These are phyloP conservation scores for Oreortyx pictus DNA, from an alignment of 2,797 vertebrate genomes.

Conservation along the genomic window DNA sequence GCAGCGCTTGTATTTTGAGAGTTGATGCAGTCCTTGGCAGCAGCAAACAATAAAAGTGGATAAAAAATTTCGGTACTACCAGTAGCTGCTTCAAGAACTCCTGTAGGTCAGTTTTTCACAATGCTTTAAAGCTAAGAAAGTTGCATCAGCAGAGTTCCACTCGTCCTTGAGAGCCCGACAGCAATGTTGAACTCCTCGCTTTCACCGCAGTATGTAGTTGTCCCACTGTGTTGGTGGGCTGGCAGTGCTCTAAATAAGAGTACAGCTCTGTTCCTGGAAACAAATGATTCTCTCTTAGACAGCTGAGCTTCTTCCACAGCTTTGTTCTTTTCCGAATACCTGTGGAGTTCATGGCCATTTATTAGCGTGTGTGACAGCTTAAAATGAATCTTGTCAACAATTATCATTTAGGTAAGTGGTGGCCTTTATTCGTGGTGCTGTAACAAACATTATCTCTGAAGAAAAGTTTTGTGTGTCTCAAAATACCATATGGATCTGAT, in stretches of 20 bases:
- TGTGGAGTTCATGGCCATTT: constrained; percentile 19
- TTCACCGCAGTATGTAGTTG: constrained; percentile 6
- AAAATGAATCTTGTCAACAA: constrained; percentile 40
- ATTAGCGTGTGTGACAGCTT: constrained; percentile 35
- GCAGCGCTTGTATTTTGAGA: constrained; percentile 49
- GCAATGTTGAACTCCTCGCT: background rate
- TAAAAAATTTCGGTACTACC: background rate
- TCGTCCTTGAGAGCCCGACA: constrained; percentile 40
- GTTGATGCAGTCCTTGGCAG: constrained; percentile 62
- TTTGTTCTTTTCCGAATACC: background rate
- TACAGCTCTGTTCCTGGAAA: constrained; percentile 11
- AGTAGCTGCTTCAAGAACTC: constrained; percentile 52
- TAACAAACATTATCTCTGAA: constrained; percentile 38
- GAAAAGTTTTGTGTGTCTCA: background rate
- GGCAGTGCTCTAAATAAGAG: constrained; percentile 8
- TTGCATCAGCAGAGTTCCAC: constrained; percentile 50
- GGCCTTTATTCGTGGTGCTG: background rate
- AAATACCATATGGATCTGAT: background rate
- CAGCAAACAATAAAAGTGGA: constrained; percentile 34
- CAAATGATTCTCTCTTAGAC: background rate
- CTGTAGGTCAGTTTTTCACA: constrained; percentile 38
- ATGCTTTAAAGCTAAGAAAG: constrained; percentile 24
- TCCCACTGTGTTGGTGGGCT: constrained; percentile 2
- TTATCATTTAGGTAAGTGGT: constrained; percentile 37
- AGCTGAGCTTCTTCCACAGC: constrained; percentile 22